Conservation (phyloP, 2,888 invertebrate species). For the Diarsia brunnea region DNA sequence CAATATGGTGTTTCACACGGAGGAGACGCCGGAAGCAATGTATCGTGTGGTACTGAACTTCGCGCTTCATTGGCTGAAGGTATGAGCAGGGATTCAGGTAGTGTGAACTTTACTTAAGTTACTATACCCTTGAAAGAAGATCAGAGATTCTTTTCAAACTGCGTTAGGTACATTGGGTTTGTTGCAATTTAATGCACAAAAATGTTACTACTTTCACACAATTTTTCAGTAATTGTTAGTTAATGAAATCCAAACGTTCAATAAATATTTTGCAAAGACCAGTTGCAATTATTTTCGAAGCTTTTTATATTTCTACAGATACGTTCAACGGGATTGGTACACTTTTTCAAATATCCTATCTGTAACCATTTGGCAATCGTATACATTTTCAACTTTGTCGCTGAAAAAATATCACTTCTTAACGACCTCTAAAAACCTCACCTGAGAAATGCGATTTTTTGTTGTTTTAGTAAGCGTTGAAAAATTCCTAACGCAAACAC, state of each 20-base stretch:
- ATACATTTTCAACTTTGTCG: too few species aligned
- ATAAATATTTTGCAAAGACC: not conserved
- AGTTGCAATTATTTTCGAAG: not conserved
- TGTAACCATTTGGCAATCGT: too few species aligned
- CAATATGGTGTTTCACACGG: conserved; percentile 45
- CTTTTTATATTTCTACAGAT: not conserved
- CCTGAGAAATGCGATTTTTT: too few species aligned
- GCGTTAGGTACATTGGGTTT: not conserved
- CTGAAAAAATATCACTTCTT: too few species aligned
- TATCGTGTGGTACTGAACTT: conserved; percentile 44
- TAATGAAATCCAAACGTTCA: not conserved
- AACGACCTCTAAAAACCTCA: too few species aligned
- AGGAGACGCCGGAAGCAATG: conserved; percentile 55
- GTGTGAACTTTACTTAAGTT: not conserved
- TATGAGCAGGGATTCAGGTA: conserved; percentile 24
- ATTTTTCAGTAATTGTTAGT: too few species aligned
- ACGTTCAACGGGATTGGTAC: not conserved
- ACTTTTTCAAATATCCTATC: too few species aligned
- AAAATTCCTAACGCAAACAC: too few species aligned
- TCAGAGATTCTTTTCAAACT: not conserved
- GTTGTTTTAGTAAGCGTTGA: too few species aligned
- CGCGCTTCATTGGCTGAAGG: conserved; percentile 32
- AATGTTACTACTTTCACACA: too few species aligned
- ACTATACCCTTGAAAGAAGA: not conserved
- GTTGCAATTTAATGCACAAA: not conserved